Percentiles rank a stretch among this genome's conserved stretches.
Conservation (phyloP, 1,140 invertebrate species). For the Bursaphelenchus mucronatus region DNA sequence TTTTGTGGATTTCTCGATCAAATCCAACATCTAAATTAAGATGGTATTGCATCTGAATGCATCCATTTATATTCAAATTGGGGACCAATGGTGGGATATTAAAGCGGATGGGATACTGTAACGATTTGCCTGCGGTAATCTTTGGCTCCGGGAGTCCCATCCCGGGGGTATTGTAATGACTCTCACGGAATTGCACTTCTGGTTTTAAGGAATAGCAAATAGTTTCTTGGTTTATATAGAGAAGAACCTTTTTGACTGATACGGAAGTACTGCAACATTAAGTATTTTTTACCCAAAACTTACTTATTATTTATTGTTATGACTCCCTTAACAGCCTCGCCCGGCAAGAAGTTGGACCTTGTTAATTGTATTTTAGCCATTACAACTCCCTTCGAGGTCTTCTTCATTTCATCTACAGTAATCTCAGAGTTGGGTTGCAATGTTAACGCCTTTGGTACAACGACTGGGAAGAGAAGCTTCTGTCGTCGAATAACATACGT, state of each 20-base stretch:
- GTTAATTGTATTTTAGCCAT: neutral
- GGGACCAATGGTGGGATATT: conserved; percentile 27
- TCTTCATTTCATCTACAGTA: neutral
- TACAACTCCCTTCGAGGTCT: neutral
- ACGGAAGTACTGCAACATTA: conserved; percentile 23
- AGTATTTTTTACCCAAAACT: conserved; percentile 15
- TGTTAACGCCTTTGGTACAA: conserved; percentile 17
- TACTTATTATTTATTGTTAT: conserved; percentile 30
- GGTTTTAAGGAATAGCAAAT: conserved; percentile 32
- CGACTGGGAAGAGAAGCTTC: conserved; percentile 29
- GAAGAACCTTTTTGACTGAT: conserved; percentile 27
- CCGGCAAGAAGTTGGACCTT: conserved; percentile 25
- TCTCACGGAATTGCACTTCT: conserved; percentile 31
- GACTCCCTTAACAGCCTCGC: conserved; percentile 22
- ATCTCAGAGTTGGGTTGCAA: neutral
- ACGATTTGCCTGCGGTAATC: neutral
- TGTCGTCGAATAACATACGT: conserved; percentile 8
- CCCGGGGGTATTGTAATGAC: conserved; percentile 24
- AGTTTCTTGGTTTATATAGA: conserved; percentile 23
- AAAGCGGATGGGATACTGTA: conserved; percentile 27
- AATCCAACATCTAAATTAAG: conserved; percentile 24
- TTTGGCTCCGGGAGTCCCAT: conserved; percentile 25
- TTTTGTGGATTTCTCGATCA: conserved; percentile 18
- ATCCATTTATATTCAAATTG: conserved; percentile 17
- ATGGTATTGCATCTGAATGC: conserved; percentile 24